These are phyloP conservation scores for Lysiphlebus fabarum DNA, from an alignment of 1,140 invertebrate species.

Conservation along the genomic window DNA sequence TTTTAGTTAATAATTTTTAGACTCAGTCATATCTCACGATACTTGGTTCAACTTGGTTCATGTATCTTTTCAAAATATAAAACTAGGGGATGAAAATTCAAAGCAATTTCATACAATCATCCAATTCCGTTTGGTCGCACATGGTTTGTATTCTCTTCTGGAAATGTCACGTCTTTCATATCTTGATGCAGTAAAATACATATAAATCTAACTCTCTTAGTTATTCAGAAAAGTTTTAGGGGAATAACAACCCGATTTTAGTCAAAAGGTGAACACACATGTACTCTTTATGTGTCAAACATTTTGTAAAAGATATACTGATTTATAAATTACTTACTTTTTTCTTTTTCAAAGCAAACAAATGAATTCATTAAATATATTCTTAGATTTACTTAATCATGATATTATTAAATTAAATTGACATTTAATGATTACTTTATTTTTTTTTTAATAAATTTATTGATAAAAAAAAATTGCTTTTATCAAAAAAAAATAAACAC, in stretches of 20 bases:
- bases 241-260: too few relatives aligned
- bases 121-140: slow-evolving; percentile 32
- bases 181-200: not conserved
- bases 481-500: too few relatives aligned
- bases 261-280: not conserved
- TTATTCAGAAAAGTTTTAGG: too few relatives aligned
- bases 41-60: slow-evolving; percentile 15
- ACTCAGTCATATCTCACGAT: not conserved
- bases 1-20: too few relatives aligned
- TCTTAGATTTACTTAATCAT: not conserved
- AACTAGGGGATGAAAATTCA: slow-evolving; percentile 35
- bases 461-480: too few relatives aligned
- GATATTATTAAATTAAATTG: too few relatives aligned
- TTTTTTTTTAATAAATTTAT: too few relatives aligned
- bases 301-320: slow-evolving; percentile 9
- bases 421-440: too few relatives aligned
- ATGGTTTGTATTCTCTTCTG: not conserved
- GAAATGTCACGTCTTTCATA: slow-evolving; percentile 24
- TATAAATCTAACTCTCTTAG: too few relatives aligned
- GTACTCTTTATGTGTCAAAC: slow-evolving; percentile 5
- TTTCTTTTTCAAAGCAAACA: slow-evolving; percentile 36
- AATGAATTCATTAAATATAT: slow-evolving; percentile 40
- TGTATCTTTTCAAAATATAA: slow-evolving; percentile 17
- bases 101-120: slow-evolving; percentile 43
- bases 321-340: slow-evolving; percentile 14